These are phyloP conservation scores for Etheostoma nigrum DNA, from an alignment of 2,797 vertebrate genomes.

Conservation along the genomic window DNA sequence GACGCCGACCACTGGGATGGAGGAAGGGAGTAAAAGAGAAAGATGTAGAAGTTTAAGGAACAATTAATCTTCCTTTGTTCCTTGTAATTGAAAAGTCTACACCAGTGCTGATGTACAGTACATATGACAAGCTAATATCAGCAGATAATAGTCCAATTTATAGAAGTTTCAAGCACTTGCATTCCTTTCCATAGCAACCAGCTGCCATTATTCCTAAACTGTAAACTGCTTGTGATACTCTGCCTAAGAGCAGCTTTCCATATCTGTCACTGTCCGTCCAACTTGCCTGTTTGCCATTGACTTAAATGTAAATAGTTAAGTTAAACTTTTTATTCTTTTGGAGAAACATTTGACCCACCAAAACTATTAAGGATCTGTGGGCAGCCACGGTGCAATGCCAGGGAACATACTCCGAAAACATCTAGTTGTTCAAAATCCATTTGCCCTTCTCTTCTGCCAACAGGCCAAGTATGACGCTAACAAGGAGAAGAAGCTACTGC, in stretches of 20 bases:
- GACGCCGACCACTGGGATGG: not conserved
- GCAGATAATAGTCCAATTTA: not conserved
- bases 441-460: conserved; percentile 28
- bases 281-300: not conserved
- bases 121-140: not conserved
- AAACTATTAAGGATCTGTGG: conserved; percentile 1
- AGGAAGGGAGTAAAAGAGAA: not conserved
- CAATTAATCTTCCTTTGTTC: not conserved
- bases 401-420: not conserved
- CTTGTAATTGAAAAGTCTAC: not conserved
- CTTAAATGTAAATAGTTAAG: not conserved
- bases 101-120: not conserved
- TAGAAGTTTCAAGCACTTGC: not conserved
- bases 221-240: not conserved
- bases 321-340: conserved; percentile 7
- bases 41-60: not conserved
- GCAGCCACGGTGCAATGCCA: not conserved
- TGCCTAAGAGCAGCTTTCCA: not conserved
- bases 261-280: not conserved
- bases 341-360: not conserved
- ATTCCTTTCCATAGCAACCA: not conserved
- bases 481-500: conserved; percentile 93
- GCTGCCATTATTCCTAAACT: not conserved
- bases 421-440: conserved; percentile 10
- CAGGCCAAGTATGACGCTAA: conserved; percentile 96